A percentile compares a stretch with the other conserved stretches of the same genome.
phyloP scores from a whole-genome alignment of 2,113 vertebrate species.

The Motacilla alba region DNA sequence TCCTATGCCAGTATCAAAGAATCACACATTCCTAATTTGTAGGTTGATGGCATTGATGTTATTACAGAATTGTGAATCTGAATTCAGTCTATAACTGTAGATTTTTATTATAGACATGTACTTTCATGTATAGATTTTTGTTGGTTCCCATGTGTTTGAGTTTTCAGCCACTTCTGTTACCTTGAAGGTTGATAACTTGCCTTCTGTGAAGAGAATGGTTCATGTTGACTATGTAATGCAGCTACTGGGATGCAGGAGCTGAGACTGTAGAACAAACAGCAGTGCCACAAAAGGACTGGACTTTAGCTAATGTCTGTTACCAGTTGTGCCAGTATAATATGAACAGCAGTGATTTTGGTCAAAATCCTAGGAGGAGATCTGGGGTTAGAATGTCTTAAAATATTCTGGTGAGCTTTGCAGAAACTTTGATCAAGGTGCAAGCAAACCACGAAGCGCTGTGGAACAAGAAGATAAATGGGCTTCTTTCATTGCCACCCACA shows the following conservation, averaged over 20 bases:
- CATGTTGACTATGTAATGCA: too few relatives aligned
- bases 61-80: neutral
- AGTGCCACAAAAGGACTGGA: neutral
- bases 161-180: neutral
- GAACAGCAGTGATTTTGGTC: neutral
- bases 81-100: neutral
- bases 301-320: neutral
- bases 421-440: neutral
- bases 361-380: neutral
- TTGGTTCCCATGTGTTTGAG: neutral
- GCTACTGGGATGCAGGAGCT: neutral
- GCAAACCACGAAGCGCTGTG: neutral
- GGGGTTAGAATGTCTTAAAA: neutral
- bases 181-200: neutral
- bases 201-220: neutral
- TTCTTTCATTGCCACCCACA: neutral
- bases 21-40: neutral
- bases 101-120: neutral
- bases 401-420: neutral
- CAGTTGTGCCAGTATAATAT: neutral
- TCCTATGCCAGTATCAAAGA: neutral
- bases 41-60: neutral
- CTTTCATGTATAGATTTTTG: neutral
- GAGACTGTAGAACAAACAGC: neutral
- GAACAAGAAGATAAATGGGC: neutral